Evolutionary conservation across 1,140 invertebrate genomes (phyloP), one percentile per base, ranked within the genome.

Genomic region (Mercenaria mercenaria): DNA sequence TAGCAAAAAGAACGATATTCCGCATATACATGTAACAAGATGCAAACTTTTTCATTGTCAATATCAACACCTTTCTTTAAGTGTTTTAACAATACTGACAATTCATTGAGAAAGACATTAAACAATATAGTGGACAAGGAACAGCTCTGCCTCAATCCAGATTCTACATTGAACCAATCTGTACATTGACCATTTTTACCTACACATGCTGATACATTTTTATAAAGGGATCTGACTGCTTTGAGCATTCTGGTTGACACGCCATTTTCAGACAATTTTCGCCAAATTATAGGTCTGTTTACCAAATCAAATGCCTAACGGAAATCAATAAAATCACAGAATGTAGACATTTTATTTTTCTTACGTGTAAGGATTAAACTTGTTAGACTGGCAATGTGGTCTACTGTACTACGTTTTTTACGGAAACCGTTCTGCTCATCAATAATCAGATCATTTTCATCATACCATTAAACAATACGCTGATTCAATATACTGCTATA

Each of bases 81-180:
- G 20, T 0, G 20, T 76, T 76, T 76, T 39, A 41, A 20, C 23
- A 39, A 20, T 39, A 8, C 23, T 39, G 39, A 8, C 8, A 47
- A 18, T 10, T 47, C 43, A 47, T 47, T 47, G 41, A 20, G 0
- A n/a, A 23, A 61, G 50, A 29, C 26, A 37, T 61, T 43, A 83
- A 64, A 91, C 79, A 89, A 56, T 41, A 90, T 23, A 1, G 90
- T 81, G n/a, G 80, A 81, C 34, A 91, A 76, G 11, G 82, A 47
- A 18, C 43, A 47, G 43, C 43, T 18, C 18, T 47, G 43, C 8
- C 56, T 61, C 0, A 82, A 29, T 8, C 80, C 80, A 59, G 4
- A 37, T 37, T 56, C 61, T 11, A 79, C 64, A 18, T 50, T 20
- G 41, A 77, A 67, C 52, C 74, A 61, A n/a, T 82, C 80, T 29